Percentiles rank a stretch among this genome's conserved stretches.
These are phyloP conservation scores for Furnarius figulus DNA, from an alignment of 2,113 vertebrate species.

Conservation along the genomic window DNA sequence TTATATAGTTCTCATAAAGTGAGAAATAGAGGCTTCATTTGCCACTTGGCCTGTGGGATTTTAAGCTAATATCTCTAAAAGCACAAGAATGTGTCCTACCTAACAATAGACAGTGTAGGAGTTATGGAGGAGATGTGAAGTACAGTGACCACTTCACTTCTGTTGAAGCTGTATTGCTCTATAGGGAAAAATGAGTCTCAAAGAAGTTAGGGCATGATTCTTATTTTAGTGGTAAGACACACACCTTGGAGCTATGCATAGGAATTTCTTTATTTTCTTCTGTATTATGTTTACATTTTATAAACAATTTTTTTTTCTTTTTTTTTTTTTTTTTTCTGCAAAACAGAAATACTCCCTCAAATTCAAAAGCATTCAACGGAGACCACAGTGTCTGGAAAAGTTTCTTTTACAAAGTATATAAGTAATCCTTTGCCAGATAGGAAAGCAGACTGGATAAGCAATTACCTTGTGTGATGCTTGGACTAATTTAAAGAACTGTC, in stretches of 20 bases:
- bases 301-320: not conserved
- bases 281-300: not conserved
- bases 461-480: not conserved
- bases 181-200: not conserved
- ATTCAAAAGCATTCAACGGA: not conserved
- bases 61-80: not conserved
- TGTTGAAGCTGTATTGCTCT: not conserved
- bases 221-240: not conserved
- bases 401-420: not conserved
- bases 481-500: not conserved
- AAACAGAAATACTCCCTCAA: not conserved
- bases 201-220: not conserved
- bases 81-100: not conserved
- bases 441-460: not conserved
- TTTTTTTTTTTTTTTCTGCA: not conserved
- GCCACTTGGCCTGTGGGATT: not conserved
- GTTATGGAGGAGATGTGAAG: not conserved
- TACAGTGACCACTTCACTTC: not conserved
- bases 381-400: not conserved
- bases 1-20: not conserved
- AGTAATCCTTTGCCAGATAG: not conserved
- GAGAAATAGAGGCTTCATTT: not conserved
- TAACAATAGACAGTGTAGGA: not conserved
- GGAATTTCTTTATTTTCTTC: not conserved
- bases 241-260: rapidly evolving